These are phyloP conservation scores for Laspeyria flexula DNA, from an alignment of 2,888 invertebrate species.

Conservation along the genomic window DNA sequence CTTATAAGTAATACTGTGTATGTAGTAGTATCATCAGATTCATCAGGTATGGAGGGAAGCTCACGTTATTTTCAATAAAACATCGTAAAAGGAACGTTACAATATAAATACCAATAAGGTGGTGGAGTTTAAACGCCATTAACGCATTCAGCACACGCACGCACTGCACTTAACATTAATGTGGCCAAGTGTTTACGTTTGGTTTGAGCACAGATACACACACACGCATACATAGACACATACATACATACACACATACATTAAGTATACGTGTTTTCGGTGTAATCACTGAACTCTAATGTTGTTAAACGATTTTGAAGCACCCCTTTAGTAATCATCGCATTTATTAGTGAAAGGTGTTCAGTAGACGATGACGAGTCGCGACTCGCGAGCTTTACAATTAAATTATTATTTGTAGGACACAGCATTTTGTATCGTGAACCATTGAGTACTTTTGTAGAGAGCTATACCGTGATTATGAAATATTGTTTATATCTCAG, in stretches of 20 bases:
- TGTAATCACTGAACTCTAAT: neutral
- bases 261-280: neutral
- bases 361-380: neutral
- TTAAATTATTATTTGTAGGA: no score
- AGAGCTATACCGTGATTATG: no score
- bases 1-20: no score
- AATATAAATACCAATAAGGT: constrained; percentile 1
- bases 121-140: neutral
- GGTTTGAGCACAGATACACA: neutral
- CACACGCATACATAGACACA: neutral
- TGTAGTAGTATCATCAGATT: no score
- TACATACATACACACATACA: neutral
- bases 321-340: neutral
- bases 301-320: neutral
- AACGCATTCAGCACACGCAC: neutral
- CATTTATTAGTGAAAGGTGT: neutral
- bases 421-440: no score
- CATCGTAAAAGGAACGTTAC: neutral
- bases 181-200: constrained; percentile 2
- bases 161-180: neutral
- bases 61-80: neutral
- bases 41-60: neutral
- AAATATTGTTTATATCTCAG: no score
- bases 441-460: no score
- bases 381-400: neutral